These are phyloP conservation scores for Amiota minor DNA, from an alignment of 2,888 invertebrate genomes.

Conservation along the genomic window DNA sequence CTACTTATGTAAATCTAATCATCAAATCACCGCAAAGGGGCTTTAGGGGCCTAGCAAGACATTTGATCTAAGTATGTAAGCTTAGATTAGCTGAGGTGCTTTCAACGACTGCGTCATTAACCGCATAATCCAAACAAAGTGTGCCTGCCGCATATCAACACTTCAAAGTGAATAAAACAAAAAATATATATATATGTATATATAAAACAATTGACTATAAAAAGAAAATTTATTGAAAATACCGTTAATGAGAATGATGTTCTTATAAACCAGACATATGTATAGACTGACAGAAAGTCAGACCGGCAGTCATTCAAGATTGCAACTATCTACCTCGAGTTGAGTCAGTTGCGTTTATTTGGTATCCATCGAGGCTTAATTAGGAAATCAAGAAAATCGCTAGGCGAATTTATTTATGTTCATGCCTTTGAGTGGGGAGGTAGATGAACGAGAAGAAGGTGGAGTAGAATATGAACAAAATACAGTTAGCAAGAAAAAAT, in stretches of 20 bases:
- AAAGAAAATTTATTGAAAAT: constrained; percentile 31
- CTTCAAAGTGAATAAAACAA: constrained; percentile 48
- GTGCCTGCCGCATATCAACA: constrained; percentile 27
- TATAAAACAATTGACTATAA: constrained; percentile 53
- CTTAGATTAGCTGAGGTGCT: not conserved
- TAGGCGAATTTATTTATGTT: no score
- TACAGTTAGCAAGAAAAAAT: no score
- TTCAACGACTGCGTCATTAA: no score
- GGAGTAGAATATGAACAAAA: no score
- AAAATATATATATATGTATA: no score
- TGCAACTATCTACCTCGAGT: not conserved
- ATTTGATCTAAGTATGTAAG: no score
- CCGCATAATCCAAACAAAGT: not conserved
- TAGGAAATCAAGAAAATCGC: constrained; percentile 31
- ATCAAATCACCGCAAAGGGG: not conserved
- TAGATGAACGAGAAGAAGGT: no score
- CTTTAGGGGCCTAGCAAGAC: not conserved
- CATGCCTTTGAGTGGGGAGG: no score
- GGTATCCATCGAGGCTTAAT: constrained; percentile 34
- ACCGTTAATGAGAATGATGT: constrained; percentile 50
- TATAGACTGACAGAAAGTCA: constrained; percentile 33
- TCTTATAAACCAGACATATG: not conserved
- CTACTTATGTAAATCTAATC: no score
- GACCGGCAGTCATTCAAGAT: not conserved
- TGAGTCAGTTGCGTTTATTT: not conserved